Evolutionary conservation across 2,888 invertebrate species (phyloP), one percentile per base, ranked within the genome.

Genomic region (Drosophila prostipennis): DNA sequence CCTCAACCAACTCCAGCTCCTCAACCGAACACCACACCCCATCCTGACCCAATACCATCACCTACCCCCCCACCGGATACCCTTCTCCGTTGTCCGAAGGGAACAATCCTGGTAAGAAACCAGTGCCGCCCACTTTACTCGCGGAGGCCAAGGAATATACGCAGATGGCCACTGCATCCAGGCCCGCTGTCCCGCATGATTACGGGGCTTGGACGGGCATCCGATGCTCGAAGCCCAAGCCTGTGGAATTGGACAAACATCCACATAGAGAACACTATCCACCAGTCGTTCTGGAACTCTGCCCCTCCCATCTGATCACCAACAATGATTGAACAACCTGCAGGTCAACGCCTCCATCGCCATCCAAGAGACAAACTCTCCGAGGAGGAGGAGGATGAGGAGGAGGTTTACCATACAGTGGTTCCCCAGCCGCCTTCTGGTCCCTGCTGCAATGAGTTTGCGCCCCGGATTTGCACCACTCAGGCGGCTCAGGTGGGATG

Each of bases 361-460:
- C 43, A 34, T 55, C 59, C 14, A 49, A 56, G 11, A n/a, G 72
- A 69, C 7, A 54, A 6, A 56, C 73, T n/a, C 32, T 70, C 72
- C 3, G 69, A 58, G 11, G 69, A 58, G 5, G 65, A 75, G 16
- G 70, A 57, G 3, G 39, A 49, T 0, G 55, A 14, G 19, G 39
- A 39, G 5, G 39, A 16, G 7, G 49, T 34, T 23, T 1, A 23
- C 29, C 19, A 14, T 11, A 40, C 46, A 10, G 59, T 51, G 34
- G 19, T 16, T 3, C 39, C 60, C 5, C 29, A 34, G 4, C 34
- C 63, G 14, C 14, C 42, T 5, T 6, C 34, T 2, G 32, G 55
- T n/a, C 72, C 70, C 2, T 91, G 91, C 57, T 91, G 91, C 55
- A 76, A 56, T 3, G 79, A 91, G 11, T 49, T 87, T 19, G 77